A percentile compares a stretch with the other conserved stretches of the same genome.
Evolutionary conservation across 2,888 invertebrate species (phyloP).

Genomic region (Periphyllus acericola): DNA sequence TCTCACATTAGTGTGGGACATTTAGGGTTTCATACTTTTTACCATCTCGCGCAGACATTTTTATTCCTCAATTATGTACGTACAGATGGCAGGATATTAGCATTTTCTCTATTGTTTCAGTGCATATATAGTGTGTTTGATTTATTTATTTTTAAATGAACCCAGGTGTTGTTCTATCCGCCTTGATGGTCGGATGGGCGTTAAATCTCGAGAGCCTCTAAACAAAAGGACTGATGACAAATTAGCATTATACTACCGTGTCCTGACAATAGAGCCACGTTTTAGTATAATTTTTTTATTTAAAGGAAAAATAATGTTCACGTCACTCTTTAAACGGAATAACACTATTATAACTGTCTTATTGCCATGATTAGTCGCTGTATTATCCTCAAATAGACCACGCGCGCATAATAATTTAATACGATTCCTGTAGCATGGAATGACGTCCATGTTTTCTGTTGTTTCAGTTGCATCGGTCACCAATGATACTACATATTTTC

Average conservation of each 20-base stretch:
- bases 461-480: constrained; percentile 24
- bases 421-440: constrained; percentile 9
- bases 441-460: neutral
- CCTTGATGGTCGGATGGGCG: constrained; percentile 45
- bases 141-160: constrained; percentile 34
- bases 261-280: constrained; percentile 20
- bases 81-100: neutral
- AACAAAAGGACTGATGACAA: constrained; percentile 52
- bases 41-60: neutral
- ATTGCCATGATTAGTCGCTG: constrained; percentile 29
- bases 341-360: constrained; percentile 46
- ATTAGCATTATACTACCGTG: constrained; percentile 24
- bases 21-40: neutral
- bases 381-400: constrained; percentile 30
- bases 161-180: constrained; percentile 50
- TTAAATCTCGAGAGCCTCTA: constrained; percentile 24
- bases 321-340: constrained; percentile 49
- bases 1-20: constrained; percentile 21
- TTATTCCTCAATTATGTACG: constrained; percentile 25
- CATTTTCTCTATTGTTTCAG: constrained; percentile 50
- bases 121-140: neutral
- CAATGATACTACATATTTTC: constrained; percentile 56
- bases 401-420: constrained; percentile 33
- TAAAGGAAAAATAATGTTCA: constrained; percentile 37
- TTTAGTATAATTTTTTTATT: constrained; percentile 14